A percentile compares a stretch with the other conserved stretches of the same genome.
Evolutionary conservation across 2,888 invertebrate species (phyloP).

Genomic region (Platypus cylindrus): DNA sequence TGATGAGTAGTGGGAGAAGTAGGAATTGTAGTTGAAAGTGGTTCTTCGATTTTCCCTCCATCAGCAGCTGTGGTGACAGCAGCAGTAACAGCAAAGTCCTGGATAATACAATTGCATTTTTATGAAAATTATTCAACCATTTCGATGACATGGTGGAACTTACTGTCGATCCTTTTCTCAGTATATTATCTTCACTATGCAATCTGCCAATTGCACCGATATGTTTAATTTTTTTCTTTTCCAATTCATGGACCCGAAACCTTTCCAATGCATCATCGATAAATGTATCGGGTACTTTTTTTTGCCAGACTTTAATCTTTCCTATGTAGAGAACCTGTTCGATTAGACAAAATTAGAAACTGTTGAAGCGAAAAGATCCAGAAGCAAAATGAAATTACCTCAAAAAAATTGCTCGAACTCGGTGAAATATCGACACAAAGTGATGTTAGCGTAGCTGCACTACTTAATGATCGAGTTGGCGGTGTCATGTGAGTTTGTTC

Average conservation of each 20-base stretch:
- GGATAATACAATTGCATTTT: no score
- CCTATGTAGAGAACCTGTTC: slow-evolving; percentile 77
- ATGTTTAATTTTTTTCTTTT: slow-evolving; percentile 39
- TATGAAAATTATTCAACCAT: no score
- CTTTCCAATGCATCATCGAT: slow-evolving; percentile 84
- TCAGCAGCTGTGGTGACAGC: no score
- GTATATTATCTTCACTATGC: slow-evolving; percentile 26
- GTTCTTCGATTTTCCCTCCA: no score
- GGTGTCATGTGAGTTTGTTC: slow-evolving; percentile 42
- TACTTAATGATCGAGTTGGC: slow-evolving; percentile 37
- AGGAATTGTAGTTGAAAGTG: slow-evolving; percentile 4
- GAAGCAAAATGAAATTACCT: slow-evolving; percentile 41
- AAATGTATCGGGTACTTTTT: slow-evolving; percentile 75
- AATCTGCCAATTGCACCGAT: slow-evolving; percentile 25
- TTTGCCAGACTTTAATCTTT: slow-evolving; percentile 76
- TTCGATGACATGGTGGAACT: no score
- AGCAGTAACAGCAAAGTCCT: no score
- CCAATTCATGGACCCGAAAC: slow-evolving; percentile 66
- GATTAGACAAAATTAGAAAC: not conserved
- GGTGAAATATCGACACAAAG: slow-evolving; percentile 69
- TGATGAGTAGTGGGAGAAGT: slow-evolving; percentile 10
- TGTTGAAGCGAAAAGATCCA: no score
- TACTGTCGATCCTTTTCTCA: slow-evolving; percentile 33
- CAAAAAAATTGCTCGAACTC: slow-evolving; percentile 80
- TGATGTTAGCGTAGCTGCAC: slow-evolving; percentile 52